Percentiles rank a stretch among this genome's conserved stretches.
Conservation (phyloP, 2,888 invertebrate species). For the Apotomis capreana region DNA sequence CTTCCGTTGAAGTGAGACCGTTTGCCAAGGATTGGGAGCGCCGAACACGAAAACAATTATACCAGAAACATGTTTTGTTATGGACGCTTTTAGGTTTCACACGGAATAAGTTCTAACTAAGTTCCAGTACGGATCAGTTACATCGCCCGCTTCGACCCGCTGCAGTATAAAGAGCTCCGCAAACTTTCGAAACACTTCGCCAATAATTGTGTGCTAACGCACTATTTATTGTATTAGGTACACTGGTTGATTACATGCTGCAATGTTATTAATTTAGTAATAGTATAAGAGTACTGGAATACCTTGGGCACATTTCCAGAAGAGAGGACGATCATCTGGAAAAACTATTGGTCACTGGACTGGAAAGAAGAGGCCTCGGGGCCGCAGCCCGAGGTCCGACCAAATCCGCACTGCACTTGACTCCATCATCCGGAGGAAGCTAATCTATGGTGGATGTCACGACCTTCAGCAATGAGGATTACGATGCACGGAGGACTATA, state of each 20-base stretch:
- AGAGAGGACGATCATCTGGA: no score
- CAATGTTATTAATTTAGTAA: not conserved
- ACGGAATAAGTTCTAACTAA: slow-evolving; percentile 28
- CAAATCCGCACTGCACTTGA: no score
- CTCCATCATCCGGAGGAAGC: no score
- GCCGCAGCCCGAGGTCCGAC: no score
- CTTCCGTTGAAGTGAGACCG: slow-evolving; percentile 62
- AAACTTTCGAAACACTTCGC: slow-evolving; percentile 14
- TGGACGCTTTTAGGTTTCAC: slow-evolving; percentile 37
- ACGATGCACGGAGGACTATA: no score
- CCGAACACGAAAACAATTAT: slow-evolving; percentile 50
- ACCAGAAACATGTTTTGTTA: slow-evolving; percentile 43
- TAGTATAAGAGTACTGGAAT: no score
- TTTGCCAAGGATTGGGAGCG: slow-evolving; percentile 60
- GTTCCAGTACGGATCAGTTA: slow-evolving; percentile 24
- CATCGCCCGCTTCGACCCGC: slow-evolving; percentile 17
- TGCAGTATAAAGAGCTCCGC: slow-evolving; percentile 10
- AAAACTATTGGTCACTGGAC: no score
- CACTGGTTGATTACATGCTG: not conserved
- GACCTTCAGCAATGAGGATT: no score
- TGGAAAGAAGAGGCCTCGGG: no score
- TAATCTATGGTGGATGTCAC: no score
- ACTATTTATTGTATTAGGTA: not conserved
- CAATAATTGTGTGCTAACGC: slow-evolving; percentile 1
- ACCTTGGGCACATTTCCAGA: no score